A percentile compares a stretch with the other conserved stretches of the same genome.
Conservation (phyloP, 2,797 vertebrate genomes). For the Potorous gilbertii region DNA sequence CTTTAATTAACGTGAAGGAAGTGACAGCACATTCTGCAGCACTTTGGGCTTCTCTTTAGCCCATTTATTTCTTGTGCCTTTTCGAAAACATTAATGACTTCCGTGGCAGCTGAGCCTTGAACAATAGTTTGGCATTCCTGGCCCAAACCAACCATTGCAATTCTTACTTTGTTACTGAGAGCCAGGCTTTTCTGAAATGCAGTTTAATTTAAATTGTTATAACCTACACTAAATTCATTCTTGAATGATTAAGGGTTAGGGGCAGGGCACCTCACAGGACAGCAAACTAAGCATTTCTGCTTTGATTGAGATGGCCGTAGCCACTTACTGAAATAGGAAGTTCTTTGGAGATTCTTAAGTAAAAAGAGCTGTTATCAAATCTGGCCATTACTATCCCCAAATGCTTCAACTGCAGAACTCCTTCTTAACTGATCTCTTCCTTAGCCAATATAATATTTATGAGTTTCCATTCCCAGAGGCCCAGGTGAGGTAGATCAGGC, state of each 20-base stretch:
- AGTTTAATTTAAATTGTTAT: neutral
- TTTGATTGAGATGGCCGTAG: neutral
- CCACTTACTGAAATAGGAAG: neutral
- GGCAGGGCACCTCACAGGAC: neutral
- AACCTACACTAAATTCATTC: neutral
- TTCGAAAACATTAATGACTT: constrained; percentile 25
- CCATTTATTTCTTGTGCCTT: constrained; percentile 30
- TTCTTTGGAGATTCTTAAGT: neutral
- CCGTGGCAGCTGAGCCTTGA: constrained; percentile 5
- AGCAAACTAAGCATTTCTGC: neutral
- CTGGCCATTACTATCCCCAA: neutral
- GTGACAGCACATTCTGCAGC: neutral
- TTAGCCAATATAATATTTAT: neutral
- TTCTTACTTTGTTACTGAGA: neutral
- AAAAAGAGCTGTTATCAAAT: neutral
- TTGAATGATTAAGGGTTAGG: neutral
- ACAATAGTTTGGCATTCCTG: neutral
- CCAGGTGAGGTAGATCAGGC: neutral
- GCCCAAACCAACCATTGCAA: neutral
- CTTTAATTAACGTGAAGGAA: neutral
- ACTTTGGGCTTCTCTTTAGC: constrained; percentile 6
- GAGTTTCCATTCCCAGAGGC: neutral
- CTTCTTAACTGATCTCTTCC: neutral
- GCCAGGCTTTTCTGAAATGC: neutral
- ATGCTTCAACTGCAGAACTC: neutral